Conservation (phyloP, 2,797 vertebrate genomes). For the Calcarius lapponicus region DNA sequence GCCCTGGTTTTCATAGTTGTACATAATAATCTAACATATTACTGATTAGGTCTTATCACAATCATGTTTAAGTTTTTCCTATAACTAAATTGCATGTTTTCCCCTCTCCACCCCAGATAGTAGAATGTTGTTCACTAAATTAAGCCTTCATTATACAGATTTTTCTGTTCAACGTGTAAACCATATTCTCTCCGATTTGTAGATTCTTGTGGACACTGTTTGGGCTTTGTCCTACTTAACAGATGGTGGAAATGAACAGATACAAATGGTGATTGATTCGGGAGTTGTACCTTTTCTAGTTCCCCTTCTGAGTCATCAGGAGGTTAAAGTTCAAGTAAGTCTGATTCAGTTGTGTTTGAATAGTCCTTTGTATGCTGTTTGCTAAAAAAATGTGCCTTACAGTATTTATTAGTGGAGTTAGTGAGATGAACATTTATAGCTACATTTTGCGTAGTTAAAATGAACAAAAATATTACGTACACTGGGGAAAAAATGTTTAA, state of each 20-base stretch:
- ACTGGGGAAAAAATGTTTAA: neutral
- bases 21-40: neutral
- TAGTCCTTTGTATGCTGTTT: neutral
- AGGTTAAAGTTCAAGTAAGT: slow-evolving; percentile 99
- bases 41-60: neutral
- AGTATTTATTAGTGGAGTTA: neutral
- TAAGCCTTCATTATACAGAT: neutral
- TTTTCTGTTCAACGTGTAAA: slow-evolving; percentile 7
- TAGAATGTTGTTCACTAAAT: neutral
- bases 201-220: slow-evolving; percentile 99
- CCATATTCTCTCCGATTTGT: slow-evolving; percentile 15
- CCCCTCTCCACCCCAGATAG: neutral
- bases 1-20: neutral
- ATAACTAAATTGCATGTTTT: neutral
- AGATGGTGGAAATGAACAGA: slow-evolving; percentile 98
- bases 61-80: neutral
- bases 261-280: slow-evolving; percentile 99
- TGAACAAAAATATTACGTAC: neutral
- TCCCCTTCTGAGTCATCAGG: slow-evolving; percentile 97
- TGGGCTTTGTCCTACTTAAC: slow-evolving; percentile 99
- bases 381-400: neutral
- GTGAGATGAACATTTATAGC: neutral
- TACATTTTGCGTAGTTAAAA: neutral
- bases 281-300: slow-evolving; percentile 97
- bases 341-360: neutral